Percentiles rank a stretch among this genome's conserved stretches.
Evolutionary conservation across 1,140 invertebrate genomes (phyloP).

Genomic region (Heliconius congener): DNA sequence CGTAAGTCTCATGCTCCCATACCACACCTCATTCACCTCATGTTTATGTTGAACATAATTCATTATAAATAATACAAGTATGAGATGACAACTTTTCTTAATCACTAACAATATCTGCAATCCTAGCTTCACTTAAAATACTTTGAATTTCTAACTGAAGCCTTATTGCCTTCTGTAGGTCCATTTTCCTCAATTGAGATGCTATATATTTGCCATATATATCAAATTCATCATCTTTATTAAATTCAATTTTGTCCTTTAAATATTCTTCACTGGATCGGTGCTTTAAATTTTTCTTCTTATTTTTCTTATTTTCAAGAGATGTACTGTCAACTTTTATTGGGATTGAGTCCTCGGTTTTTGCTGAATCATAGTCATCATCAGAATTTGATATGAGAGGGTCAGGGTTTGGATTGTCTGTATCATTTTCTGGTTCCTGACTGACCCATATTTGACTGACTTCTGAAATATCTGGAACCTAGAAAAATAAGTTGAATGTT

Average conservation of each 20-base stretch:
- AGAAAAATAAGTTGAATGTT: conserved; percentile 34
- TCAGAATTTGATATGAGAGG: conserved; percentile 57
- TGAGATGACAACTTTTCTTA: background rate
- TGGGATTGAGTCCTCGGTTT: conserved; percentile 38
- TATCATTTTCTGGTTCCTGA: conserved; percentile 45
- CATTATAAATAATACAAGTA: background rate
- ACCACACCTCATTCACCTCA: background rate
- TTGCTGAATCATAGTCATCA: conserved; percentile 54
- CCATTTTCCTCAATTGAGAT: conserved; percentile 62
- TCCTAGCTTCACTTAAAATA: conserved; percentile 61
- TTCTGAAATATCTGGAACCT: conserved; percentile 55
- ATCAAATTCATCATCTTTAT: conserved; percentile 70
- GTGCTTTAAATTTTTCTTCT: conserved; percentile 64
- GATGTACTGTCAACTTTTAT: conserved; percentile 49
- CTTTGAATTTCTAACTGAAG: conserved; percentile 66
- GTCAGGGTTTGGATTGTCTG: conserved; percentile 52
- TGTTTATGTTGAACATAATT: background rate
- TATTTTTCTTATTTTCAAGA: conserved; percentile 49
- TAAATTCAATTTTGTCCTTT: conserved; percentile 31
- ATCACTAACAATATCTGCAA: conserved; percentile 49
- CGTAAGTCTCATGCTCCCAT: too few relatives aligned
- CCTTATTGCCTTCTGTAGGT: conserved; percentile 57
- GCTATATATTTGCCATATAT: conserved; percentile 71
- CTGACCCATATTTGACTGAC: conserved; percentile 64
- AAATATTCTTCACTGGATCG: conserved; percentile 32